These are phyloP conservation scores for Clarias fuscus DNA, from an alignment of 2,797 vertebrate genomes.

Conservation along the genomic window DNA sequence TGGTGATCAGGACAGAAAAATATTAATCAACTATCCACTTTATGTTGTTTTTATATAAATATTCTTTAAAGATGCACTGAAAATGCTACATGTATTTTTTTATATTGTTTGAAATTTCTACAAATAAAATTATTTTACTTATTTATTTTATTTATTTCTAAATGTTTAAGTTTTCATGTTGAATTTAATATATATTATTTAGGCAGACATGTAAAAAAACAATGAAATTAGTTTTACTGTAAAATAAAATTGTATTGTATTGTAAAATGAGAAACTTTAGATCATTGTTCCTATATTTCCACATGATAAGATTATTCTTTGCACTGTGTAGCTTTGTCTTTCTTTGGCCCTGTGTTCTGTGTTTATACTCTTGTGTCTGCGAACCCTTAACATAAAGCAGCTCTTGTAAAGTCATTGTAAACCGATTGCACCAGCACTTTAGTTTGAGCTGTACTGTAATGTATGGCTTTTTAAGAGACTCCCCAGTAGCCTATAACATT, in stretches of 20 bases:
- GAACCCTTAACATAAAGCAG: conserved; percentile 8
- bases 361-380: conserved; percentile 17
- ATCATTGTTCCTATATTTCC: neutral
- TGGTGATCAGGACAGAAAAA: neutral
- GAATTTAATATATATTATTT: neutral
- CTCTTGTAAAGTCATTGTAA: conserved; percentile 3
- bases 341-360: neutral
- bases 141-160: neutral
- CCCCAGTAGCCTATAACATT: conserved; percentile 15
- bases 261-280: neutral
- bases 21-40: neutral
- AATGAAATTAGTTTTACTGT: neutral
- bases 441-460: neutral
- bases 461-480: neutral
- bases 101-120: neutral
- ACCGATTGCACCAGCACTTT: conserved; percentile 16
- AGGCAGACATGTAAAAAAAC: neutral
- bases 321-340: neutral
- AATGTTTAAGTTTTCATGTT: neutral
- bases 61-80: neutral
- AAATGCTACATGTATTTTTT: neutral
- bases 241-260: neutral
- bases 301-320: neutral
- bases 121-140: neutral
- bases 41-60: neutral